Base-by-base conservation (phyloP, 1,140 invertebrate genomes). In the Saccostrea echinata region DNA sequence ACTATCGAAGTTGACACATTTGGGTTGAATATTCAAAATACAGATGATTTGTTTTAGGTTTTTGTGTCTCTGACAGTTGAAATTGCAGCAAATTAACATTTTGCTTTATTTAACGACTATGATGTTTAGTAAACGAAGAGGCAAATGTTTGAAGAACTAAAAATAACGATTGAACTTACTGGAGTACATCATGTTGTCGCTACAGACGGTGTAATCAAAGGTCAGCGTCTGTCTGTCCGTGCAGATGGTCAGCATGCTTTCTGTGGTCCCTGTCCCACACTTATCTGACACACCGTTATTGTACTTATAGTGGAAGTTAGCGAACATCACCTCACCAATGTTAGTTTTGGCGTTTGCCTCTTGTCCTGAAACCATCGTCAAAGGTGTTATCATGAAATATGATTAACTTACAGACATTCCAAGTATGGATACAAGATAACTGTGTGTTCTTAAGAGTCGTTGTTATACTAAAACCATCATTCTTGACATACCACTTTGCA, bases 211-310 rank as follows among this genome's bases (percentile, higher is more conserved):
- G 68, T 76, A 76, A 16, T 76, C 27, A 33, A 76, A 76, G 0
- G 68, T 76, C 8, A 76, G 27, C 24, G 68, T 76, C 68, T 76
- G 68, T 33, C 68, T 76, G 68, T 76, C 68, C 27, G 68, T 27
- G 13, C 68, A 76, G 68, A 76, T 76, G 68, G 30, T 76, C 12
- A 76, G 68, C 68, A 76, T 18, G 68, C 68, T 76, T 16, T 76
- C 24, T 24, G 24, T 30, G 68, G 27, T 12, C 12, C 68, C 68
- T 11, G 68, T 76, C 11, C 68, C 68, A 33, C 68, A 76, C 9
- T 76, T 76, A 27, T 76, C 68, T 27, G 68, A 76, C 11, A 76
- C 27, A 16, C 68, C 68, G 68, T 76, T 27, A 16, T 76, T 76
- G 24, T 76, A 76, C 27, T 30, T 27, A 18, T 76, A 76, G 27